A percentile compares a stretch with the other conserved stretches of the same genome.
Conservation (phyloP, 2,888 invertebrate genomes). For the Drosophila peninsularis region DNA sequence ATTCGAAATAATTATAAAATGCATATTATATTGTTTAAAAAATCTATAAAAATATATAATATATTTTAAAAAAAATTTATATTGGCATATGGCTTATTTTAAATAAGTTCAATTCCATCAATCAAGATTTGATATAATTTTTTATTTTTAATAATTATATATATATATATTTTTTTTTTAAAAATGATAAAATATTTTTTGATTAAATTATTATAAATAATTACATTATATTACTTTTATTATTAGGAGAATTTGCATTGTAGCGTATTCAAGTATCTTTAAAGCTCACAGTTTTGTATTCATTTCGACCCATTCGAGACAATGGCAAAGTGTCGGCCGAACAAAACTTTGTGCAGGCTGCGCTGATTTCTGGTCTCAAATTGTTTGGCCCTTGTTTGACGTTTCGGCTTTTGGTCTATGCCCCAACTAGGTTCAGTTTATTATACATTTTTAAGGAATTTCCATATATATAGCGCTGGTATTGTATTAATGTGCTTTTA, state of each 20-base stretch:
- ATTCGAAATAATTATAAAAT: too few species aligned
- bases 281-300: not conserved
- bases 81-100: too few species aligned
- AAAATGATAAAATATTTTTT: too few species aligned
- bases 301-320: conserved; percentile 17
- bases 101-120: too few species aligned
- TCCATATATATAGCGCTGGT: conserved; percentile 26
- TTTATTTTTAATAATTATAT: too few species aligned
- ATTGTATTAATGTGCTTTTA: conserved; percentile 64
- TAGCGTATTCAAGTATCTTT: conserved; percentile 19
- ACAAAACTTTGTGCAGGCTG: conserved; percentile 41
- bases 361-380: conserved; percentile 47
- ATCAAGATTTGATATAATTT: too few species aligned
- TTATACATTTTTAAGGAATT: conserved; percentile 53
- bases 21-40: too few species aligned
- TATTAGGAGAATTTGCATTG: not conserved
- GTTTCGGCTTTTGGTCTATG: conserved; percentile 37
- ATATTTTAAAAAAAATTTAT: too few species aligned
- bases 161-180: too few species aligned
- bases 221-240: not conserved
- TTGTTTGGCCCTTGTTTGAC: conserved; percentile 51
- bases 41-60: too few species aligned
- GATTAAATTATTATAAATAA: not conserved
- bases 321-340: conserved; percentile 45
- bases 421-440: conserved; percentile 23